Base-by-base conservation (phyloP, 2,797 vertebrate species). In the Serranus cabrilla region DNA sequence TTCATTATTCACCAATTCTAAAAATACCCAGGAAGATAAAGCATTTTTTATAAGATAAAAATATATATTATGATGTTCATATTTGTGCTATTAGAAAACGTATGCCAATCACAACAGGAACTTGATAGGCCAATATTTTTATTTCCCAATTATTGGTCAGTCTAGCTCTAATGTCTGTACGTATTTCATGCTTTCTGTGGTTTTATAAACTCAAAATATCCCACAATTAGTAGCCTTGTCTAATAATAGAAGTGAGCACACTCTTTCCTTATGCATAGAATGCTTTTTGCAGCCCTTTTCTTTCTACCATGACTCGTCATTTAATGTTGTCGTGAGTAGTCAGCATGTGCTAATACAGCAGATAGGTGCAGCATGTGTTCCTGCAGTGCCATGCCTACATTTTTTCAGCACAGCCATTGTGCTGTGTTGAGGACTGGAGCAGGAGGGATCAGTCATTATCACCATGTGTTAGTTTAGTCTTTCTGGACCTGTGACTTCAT, bases 351-450 rank as follows among this genome's bases (percentile, higher is more conserved):
- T 50, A 47, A 66, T 43, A 31, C 27, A 31, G 58, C 76, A 81
- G 46, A 78, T 52, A 49, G 43, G 27, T 69, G 57, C 67, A 27
- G 47, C 78, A 51, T 82, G 68, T 74, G 58, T 66, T 43, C 27
- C 34, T 50, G 31, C 21, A 21, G 45, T 60, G 65, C 55, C 43
- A n/a, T 61, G 63, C 21, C 39, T 21, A 52, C 40, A 34, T 61
- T 61, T 60, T 55, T 34, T 56, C 50, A 63, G 49, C 52, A 10
- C 27, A 65, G 65, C 69, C 66, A 57, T 66, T 69, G 40, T 69
- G 23, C 31, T 42, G 18, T 64, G 61, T 70, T n/a, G 11, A 61
- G 50, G 27, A 60, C 37, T 4, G 23, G 18, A 63, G n/a, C 57
- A 47, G 27, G n/a, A 71, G 34, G 64, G 13, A 7, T 54, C 31